Base-by-base conservation (phyloP, 1,140 invertebrate species). In the Hyles vespertilio region DNA sequence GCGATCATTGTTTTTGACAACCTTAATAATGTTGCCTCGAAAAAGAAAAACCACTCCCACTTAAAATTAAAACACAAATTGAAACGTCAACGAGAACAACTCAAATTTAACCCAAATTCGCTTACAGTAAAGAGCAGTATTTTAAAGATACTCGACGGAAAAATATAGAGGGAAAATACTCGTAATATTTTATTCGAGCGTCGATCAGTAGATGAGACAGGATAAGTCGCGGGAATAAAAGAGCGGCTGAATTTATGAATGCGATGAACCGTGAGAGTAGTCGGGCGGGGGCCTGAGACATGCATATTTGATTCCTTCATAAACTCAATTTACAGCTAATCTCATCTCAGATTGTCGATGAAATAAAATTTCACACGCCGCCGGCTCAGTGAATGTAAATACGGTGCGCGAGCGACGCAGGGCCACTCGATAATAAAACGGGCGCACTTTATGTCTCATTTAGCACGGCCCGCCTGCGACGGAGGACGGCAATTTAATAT, bases 291-390 rank as follows among this genome's bases (percentile, higher is more conserved):
- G 56, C 63, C 36, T 2, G 74, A 58, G 72, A 72, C 77, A 74
- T 84, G 81, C 81, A 82, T 87, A 86, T 87, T 84, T 82, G 79
- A 87, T 86, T 81, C 66, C 68, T 64, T 83, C 78, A 84, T 86
- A 85, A 88, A 88, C 79, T 84, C 83, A 84, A 88, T 88, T 86
- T 84, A 84, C 81, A 83, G 81, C 81, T 88, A 86, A 88, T 86
- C 85, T 83, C 70, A 81, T 86, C 72, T 81, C 70, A 81, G 80
- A 88, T 85, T 86, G 83, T 86, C 77, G 77, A 81, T 83, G 83
- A 84, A 86, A 88, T 88, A 86, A 88, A 86, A 88, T 88, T 79
- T 88, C 77, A 85, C 77, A 78, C 83, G 61, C 70, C 79, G 79
- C 74, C 79, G 77, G 64, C 48, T 75, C 64, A 65, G 67, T 75